phyloP scores from a whole-genome alignment of 2,113 vertebrate species.

The Donacobius atricapilla region DNA sequence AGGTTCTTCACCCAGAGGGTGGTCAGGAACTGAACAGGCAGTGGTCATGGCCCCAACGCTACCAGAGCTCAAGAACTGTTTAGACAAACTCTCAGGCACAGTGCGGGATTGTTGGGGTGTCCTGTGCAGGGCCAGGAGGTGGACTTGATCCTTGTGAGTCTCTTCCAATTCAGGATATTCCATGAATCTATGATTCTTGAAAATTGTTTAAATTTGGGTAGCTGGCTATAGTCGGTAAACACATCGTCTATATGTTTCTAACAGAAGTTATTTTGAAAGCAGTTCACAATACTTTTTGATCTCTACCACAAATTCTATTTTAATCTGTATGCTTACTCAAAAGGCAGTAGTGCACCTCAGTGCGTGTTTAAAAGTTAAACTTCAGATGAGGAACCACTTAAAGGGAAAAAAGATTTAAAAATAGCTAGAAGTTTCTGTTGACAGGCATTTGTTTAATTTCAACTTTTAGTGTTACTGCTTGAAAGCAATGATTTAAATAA shows the following conservation, averaged over 20 bases:
- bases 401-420: neutral
- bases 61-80: neutral
- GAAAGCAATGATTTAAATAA: neutral
- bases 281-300: neutral
- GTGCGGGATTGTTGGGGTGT: neutral
- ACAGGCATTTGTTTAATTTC: neutral
- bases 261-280: neutral
- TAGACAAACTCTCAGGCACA: neutral
- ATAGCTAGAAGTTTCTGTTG: neutral
- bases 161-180: neutral
- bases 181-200: neutral
- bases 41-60: neutral
- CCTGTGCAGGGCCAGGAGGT: neutral
- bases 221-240: neutral
- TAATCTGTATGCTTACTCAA: neutral
- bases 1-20: neutral
- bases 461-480: neutral
- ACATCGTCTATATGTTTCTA: neutral
- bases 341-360: neutral
- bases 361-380: neutral
- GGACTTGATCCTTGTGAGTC: neutral
- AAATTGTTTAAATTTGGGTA: neutral
- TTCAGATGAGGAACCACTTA: neutral
- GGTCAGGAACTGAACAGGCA: neutral
- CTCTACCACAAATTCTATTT: neutral